phyloP scores from a whole-genome alignment of 2,113 vertebrate genomes.

The Bucco capensis region DNA sequence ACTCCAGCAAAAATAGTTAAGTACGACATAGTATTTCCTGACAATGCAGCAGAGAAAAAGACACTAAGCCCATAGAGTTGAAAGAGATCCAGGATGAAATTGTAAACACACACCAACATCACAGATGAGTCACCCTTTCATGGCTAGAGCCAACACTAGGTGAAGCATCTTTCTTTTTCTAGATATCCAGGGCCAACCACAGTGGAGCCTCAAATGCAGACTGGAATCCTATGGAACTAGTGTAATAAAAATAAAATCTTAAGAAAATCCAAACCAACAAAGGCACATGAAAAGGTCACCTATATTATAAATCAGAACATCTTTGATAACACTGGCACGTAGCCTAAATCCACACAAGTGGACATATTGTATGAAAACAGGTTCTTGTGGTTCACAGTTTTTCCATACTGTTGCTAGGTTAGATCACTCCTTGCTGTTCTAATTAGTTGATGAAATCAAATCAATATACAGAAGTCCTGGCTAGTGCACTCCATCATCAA shows the following conservation, averaged over 20 bases:
- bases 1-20: constrained; percentile 27
- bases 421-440: neutral
- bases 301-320: too few relatives aligned
- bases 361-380: neutral
- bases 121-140: neutral
- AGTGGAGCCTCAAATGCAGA: neutral
- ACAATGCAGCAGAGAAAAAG: neutral
- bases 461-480: neutral
- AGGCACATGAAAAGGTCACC: neutral
- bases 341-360: neutral
- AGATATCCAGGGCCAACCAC: neutral
- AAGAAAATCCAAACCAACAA: neutral
- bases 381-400: neutral
- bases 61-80: neutral
- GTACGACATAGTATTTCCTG: neutral
- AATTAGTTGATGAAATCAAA: neutral
- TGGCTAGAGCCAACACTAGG: neutral
- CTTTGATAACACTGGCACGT: neutral
- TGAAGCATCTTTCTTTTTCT: neutral
- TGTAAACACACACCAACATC: neutral
- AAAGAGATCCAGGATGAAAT: neutral
- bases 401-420: neutral
- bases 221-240: neutral
- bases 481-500: neutral
- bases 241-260: neutral